Evolutionary conservation across 2,113 vertebrate species (phyloP), one percentile per base, ranked within the genome.

Genomic region (Dendropsophus ebraccatus): DNA sequence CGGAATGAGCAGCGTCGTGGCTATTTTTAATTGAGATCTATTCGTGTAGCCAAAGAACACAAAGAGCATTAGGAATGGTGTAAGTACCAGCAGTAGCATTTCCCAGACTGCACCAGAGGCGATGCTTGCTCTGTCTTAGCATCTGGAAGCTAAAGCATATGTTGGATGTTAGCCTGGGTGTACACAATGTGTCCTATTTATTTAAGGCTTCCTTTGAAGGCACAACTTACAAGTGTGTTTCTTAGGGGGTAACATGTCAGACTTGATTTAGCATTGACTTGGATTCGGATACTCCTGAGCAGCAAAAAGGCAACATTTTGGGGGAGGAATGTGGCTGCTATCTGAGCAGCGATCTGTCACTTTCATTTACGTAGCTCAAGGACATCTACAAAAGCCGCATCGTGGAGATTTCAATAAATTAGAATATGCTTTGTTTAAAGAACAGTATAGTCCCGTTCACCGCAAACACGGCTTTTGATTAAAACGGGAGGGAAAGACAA

Each of bases 181-280:
- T 97, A 97, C 95, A 96, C 95, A 95, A 92, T 90, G 94, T 97
- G 98, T 98, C 97, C 96, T 97, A 95, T 96, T 97, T 97, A 97
- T 94, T 98, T 95, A 98, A 93, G 95, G 95, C 96, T 96, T 96
- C 90, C 94, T 95, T 95, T 93, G 93, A 96, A 96, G 95, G 94
- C 94, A 90, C 96, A 96, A 94, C 96, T 97, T 94, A 91, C 96
- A 97, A 97, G 95, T 97, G 97, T 96, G 93, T 97, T 96, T 97
- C 98, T 98, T 76, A 95, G 93, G 94, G 98, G 97, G 8, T 97
- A 94, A 99, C 95, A 96, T 99, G 98, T 99, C 98, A 99, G 96
- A 96, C 92, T 94, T 94, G 94, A 99, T 99, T 99, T 98, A 96
- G 94, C 95, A 93, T 96, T 93, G 86, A 90, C 89, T 96, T 96